Conservation (phyloP, 2,113 vertebrate genomes). For the Sminthopsis crassicaudata region DNA sequence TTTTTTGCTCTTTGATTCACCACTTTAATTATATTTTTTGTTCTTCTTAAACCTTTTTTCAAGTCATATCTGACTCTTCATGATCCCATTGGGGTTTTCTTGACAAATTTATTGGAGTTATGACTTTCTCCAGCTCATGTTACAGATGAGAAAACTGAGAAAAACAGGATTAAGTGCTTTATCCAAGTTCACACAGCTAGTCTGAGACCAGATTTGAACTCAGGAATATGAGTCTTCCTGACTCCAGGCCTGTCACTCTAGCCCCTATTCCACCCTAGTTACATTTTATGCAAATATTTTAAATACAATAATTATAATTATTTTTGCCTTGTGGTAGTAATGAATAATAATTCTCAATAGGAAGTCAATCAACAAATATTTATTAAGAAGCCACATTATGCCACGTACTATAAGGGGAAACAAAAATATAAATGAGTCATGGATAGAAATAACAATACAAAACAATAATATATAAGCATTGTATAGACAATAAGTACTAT, state of each 20-base stretch:
- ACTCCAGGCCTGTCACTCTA: too few species aligned
- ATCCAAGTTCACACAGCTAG: too few species aligned
- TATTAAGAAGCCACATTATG: not conserved
- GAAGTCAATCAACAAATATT: constrained; percentile 81
- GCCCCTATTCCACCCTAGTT: not conserved
- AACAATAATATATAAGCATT: not conserved
- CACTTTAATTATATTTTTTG: constrained; percentile 55
- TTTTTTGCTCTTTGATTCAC: constrained; percentile 27
- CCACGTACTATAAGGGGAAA: not conserved
- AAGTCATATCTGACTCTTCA: too few species aligned
- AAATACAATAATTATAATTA: constrained; percentile 70
- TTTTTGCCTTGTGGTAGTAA: constrained; percentile 88
- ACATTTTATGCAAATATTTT: constrained; percentile 62
- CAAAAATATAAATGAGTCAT: not conserved
- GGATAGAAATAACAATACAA: not conserved
- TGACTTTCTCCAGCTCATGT: too few species aligned
- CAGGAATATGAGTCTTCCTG: too few species aligned
- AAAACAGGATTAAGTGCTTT: too few species aligned
- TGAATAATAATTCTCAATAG: constrained; percentile 77
- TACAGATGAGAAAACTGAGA: too few species aligned
- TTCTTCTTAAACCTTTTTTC: too few species aligned
- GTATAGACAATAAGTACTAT: not conserved
- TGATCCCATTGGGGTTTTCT: too few species aligned
- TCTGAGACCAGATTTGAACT: too few species aligned
- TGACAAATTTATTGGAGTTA: too few species aligned